Percentiles rank a stretch among this genome's conserved stretches.
Evolutionary conservation across 2,797 vertebrate genomes (phyloP).

Genomic region (Propithecus deckenii): DNA sequence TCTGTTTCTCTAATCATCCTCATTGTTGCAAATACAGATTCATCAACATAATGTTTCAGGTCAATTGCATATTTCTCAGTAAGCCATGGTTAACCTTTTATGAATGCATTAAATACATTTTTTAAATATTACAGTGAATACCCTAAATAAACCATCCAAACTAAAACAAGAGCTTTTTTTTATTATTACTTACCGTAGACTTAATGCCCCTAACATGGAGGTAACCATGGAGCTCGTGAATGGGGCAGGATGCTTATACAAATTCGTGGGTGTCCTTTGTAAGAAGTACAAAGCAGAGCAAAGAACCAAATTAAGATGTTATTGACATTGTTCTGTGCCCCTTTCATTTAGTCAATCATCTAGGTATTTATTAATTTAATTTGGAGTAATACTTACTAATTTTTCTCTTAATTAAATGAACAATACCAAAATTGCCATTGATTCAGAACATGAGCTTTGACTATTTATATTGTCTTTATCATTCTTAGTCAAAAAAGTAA

Average conservation of each 20-base stretch:
- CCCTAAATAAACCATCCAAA: not conserved
- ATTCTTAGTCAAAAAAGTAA: not conserved
- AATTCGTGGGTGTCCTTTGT: fast-evolving
- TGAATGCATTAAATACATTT: not conserved
- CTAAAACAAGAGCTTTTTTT: not conserved
- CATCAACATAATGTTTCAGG: not conserved
- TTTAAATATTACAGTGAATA: not conserved
- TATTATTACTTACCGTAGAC: not conserved
- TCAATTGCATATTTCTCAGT: not conserved
- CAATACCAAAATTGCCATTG: not conserved
- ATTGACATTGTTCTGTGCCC: fast-evolving
- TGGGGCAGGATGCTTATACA: fast-evolving
- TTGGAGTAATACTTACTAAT: too few species aligned
- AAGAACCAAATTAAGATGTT: fast-evolving
- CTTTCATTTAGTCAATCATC: too few species aligned
- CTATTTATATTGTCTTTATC: not conserved
- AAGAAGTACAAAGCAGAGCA: not conserved
- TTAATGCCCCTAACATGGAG: fast-evolving
- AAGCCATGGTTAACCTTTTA: not conserved
- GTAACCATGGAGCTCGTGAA: fast-evolving
- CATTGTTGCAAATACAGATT: not conserved
- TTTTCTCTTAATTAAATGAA: not conserved
- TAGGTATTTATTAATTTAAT: not conserved
- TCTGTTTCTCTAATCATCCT: not conserved
- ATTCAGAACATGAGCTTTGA: not conserved